Evolutionary conservation across 2,797 vertebrate species (phyloP).

Genomic region (Chanos chanos): DNA sequence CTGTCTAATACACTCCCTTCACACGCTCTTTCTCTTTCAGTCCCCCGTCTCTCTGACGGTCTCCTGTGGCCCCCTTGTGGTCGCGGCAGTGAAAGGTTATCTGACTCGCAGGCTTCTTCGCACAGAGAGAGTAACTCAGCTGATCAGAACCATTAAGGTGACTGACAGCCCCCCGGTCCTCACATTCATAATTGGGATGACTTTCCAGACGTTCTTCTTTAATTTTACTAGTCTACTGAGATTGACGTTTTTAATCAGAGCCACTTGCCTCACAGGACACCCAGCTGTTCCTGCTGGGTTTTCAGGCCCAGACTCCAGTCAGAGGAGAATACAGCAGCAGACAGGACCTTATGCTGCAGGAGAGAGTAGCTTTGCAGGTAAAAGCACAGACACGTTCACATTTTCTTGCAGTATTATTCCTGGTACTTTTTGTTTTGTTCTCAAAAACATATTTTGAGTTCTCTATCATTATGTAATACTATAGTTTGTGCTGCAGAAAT

Average conservation of each 20-base stretch:
- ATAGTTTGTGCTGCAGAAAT: too few species aligned
- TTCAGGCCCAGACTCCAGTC: conserved; percentile 49
- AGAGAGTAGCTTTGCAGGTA: conserved; percentile 70
- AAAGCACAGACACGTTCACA: neutral
- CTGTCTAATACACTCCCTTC: conserved; percentile 1
- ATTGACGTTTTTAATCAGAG: conserved; percentile 15
- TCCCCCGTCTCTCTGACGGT: conserved; percentile 27
- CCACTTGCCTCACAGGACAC: conserved; percentile 61
- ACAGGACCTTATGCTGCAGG: conserved; percentile 63
- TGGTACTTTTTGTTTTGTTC: conserved; percentile 1
- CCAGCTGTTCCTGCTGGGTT: conserved; percentile 56
- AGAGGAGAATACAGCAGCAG: conserved; percentile 49
- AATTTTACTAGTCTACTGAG: neutral
- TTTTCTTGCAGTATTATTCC: conserved; percentile 27
- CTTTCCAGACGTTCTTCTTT: neutral
- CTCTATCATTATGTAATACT: too few species aligned
- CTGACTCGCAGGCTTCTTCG: conserved; percentile 69
- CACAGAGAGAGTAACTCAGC: conserved; percentile 63
- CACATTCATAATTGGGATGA: neutral
- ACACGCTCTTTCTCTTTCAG: conserved; percentile 37
- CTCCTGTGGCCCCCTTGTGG: conserved; percentile 64
- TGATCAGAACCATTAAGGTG: conserved; percentile 70
- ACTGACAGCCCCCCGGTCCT: conserved; percentile 16
- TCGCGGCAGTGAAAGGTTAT: conserved; percentile 64
- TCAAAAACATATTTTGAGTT: too few species aligned